Percentiles rank a stretch among this genome's conserved stretches.
These are phyloP conservation scores for Mimachlamys varia DNA, from an alignment of 2,888 invertebrate genomes.

Conservation along the genomic window DNA sequence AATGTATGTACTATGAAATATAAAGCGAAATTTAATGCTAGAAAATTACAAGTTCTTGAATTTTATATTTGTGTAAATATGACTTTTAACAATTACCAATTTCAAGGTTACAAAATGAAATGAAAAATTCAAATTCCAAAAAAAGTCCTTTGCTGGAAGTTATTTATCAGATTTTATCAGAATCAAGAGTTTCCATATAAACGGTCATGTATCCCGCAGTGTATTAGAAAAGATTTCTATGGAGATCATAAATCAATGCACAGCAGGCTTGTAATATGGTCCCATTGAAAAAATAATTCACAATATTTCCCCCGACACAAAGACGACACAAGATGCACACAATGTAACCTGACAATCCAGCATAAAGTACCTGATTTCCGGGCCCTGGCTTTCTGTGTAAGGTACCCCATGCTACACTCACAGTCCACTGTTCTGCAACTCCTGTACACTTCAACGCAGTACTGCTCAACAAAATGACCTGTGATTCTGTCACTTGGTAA, in stretches of 20 bases:
- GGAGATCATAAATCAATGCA: neutral
- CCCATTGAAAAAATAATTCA: neutral
- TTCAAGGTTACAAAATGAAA: no score
- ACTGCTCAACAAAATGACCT: neutral
- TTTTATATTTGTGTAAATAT: no score
- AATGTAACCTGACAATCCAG: neutral
- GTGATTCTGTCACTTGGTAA: constrained; percentile 17
- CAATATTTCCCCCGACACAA: neutral
- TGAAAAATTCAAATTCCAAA: no score
- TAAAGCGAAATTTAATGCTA: no score
- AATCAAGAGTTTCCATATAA: neutral
- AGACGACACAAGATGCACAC: neutral
- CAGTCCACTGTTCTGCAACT: neutral
- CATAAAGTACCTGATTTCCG: constrained; percentile 17
- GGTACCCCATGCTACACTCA: neutral
- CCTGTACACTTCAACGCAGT: neutral
- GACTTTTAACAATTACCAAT: no score
- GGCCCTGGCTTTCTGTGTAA: neutral
- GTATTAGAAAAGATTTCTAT: neutral
- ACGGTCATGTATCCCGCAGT: neutral
- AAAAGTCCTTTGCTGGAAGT: no score
- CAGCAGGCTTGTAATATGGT: neutral
- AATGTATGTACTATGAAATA: no score
- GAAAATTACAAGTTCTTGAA: no score
- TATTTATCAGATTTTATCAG: no score